Base-by-base conservation (phyloP, 2,888 invertebrate genomes). In the Sinodicranocentrus sp. region DNA sequence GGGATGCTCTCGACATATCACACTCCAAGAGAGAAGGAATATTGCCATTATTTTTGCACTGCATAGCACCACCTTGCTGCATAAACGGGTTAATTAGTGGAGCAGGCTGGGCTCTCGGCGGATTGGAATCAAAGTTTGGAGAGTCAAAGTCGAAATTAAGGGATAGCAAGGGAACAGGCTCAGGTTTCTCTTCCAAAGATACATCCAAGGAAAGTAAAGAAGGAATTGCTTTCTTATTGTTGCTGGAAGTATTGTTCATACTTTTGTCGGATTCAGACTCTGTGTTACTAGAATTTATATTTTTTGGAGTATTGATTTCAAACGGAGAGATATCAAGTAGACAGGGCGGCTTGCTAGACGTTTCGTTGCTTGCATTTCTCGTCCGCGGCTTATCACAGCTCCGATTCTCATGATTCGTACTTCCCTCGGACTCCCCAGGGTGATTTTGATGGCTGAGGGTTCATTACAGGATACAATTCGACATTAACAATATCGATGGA, bases 401-500 rank as follows among this genome's bases (percentile, higher is more conserved):
- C 70, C 70, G 63, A 71, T 79, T 79, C 52, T 79, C 79, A 52
- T 70, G 68, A 70, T 79, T 80, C 28, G 72, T 59, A 57, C 72
- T 63, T 73, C 80, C 79, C 57, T n/a, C 48, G 19, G 61, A 43
- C 33, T n/a, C 13, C 52, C 43, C 82, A 68, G 75, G 75, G 39
- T 52, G 75, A 70, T 82, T 75, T 75, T 63, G 82, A 48, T 75
- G 82, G 82, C 82, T 82, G 82, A 70, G 82, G 82, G 82, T 82
- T 82, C 82, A 82, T 75, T 82, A 82, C 82, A 82, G 82, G 75
- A 82, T 61, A 67, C 80, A 82, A 82, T 82, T 82, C 70, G 82
- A 82, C 82, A 82, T 82, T 82, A 82, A 82, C 82, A 82, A 82
- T 82, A 82, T 82, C 82, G 82, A 70, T 75, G 61, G 82, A 80